Conservation (phyloP, 2,888 invertebrate species). For the Tetragonula carbonaria region DNA sequence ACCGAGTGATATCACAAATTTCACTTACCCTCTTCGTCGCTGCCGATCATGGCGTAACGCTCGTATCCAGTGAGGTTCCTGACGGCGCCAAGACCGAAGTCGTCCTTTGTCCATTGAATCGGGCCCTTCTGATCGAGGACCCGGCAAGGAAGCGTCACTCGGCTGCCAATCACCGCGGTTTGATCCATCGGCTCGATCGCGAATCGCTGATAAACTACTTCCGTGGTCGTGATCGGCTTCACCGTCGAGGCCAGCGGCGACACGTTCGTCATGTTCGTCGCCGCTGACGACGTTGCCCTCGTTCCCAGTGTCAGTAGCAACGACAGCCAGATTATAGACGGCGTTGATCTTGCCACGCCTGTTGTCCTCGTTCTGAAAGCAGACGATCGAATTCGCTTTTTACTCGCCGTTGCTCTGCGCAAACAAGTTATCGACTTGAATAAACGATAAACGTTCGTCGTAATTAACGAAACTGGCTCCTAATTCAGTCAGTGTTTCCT, state of each 20-base stretch:
- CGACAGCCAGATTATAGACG: constrained; percentile 72
- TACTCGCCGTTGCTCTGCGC: background rate
- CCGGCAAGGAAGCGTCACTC: constrained; percentile 95
- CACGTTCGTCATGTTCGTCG: constrained; percentile 69
- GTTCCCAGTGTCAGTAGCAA: constrained; percentile 69
- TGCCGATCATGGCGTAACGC: constrained; percentile 98
- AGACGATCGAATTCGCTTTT: background rate
- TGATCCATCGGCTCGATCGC: constrained; percentile 96
- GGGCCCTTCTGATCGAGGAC: constrained; percentile 95
- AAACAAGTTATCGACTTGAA: background rate
- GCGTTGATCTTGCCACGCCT: constrained; percentile 61
- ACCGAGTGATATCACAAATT: background rate
- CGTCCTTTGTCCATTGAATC: constrained; percentile 98
- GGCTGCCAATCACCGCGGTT: constrained; percentile 94
- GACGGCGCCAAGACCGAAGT: constrained; percentile 96
- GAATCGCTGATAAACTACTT: constrained; percentile 89
- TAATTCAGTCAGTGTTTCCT: background rate
- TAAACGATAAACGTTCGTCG: background rate
- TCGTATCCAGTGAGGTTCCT: constrained; percentile 96
- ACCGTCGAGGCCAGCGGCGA: constrained; percentile 74
- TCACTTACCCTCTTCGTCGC: constrained; percentile 94
- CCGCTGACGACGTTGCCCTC: constrained; percentile 64
- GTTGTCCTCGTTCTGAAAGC: constrained; percentile 44
- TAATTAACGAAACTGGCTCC: no score
- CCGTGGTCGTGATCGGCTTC: constrained; percentile 79